A percentile compares a stretch with the other conserved stretches of the same genome.
These are phyloP conservation scores for Papilio gigon DNA, from an alignment of 2,888 invertebrate species.

Conservation along the genomic window DNA sequence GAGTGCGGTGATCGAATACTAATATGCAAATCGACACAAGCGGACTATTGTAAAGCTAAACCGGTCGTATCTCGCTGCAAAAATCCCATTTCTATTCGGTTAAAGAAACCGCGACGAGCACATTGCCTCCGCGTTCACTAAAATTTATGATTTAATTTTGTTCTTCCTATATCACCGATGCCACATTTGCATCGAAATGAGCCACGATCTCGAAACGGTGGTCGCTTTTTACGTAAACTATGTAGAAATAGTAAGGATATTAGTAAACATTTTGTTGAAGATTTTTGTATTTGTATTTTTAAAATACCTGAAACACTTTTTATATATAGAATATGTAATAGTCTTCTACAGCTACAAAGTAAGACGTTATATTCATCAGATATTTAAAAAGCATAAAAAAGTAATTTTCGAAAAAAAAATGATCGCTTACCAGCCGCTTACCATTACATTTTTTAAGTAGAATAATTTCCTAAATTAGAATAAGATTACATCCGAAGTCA, in stretches of 20 bases:
- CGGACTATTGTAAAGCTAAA: slow-evolving; percentile 15
- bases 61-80: slow-evolving; percentile 12
- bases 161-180: slow-evolving; percentile 21
- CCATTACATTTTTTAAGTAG: neutral
- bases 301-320: too few relatives aligned
- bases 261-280: neutral
- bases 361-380: too few relatives aligned
- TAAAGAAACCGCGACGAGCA: slow-evolving; percentile 16
- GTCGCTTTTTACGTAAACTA: slow-evolving; percentile 16
- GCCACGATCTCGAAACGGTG: slow-evolving; percentile 26
- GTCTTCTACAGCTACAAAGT: too few relatives aligned
- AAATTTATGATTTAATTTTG: slow-evolving; percentile 39
- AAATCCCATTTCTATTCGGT: slow-evolving; percentile 31
- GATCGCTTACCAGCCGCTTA: neutral
- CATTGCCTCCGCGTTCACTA: slow-evolving; percentile 31
- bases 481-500: neutral
- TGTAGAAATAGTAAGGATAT: neutral
- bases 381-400: too few relatives aligned
- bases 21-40: slow-evolving; percentile 21
- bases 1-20: neutral
- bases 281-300: neutral
- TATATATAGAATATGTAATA: too few relatives aligned
- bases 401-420: too few relatives aligned
- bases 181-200: slow-evolving; percentile 36
- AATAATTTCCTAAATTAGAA: neutral